These are phyloP conservation scores for Acomys russatus DNA, from an alignment of 2,797 vertebrate species.

Conservation along the genomic window DNA sequence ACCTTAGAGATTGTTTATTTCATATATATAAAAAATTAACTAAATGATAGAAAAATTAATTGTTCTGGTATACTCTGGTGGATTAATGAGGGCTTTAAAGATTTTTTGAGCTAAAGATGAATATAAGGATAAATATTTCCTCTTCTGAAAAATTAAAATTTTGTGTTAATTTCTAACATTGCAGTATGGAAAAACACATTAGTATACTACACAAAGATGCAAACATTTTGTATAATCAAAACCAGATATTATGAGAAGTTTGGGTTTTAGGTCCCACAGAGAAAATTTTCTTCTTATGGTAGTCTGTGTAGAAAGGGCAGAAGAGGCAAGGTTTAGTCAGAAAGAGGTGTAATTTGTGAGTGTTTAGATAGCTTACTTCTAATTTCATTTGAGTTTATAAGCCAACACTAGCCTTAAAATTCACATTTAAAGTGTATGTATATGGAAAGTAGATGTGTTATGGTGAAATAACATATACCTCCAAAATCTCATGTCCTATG, in stretches of 20 bases:
- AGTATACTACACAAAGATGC: neutral
- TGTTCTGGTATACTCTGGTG: constrained; percentile 1
- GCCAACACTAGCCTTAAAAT: neutral
- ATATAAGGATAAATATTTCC: neutral
- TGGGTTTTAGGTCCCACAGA: neutral
- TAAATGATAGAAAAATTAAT: neutral
- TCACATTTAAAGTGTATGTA: no score
- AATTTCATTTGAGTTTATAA: neutral
- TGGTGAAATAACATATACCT: neutral
- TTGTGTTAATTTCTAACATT: constrained; percentile 11
- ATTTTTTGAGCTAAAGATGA: constrained; percentile 51
- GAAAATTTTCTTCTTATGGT: neutral
- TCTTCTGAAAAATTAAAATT: constrained; percentile 12
- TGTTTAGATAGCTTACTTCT: neutral
- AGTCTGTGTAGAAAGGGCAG: neutral
- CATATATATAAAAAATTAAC: constrained; percentile 20
- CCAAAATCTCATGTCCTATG: neutral
- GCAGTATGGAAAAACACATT: neutral
- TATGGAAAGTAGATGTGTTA: neutral
- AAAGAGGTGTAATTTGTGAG: neutral
- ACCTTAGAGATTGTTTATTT: constrained; percentile 48
- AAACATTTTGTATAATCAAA: neutral
- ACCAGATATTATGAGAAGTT: neutral
- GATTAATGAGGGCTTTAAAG: constrained; percentile 41
- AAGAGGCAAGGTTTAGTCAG: constrained; percentile 6